Conservation (phyloP, 2,888 invertebrate genomes). For the Chrysolina haemoptera region DNA sequence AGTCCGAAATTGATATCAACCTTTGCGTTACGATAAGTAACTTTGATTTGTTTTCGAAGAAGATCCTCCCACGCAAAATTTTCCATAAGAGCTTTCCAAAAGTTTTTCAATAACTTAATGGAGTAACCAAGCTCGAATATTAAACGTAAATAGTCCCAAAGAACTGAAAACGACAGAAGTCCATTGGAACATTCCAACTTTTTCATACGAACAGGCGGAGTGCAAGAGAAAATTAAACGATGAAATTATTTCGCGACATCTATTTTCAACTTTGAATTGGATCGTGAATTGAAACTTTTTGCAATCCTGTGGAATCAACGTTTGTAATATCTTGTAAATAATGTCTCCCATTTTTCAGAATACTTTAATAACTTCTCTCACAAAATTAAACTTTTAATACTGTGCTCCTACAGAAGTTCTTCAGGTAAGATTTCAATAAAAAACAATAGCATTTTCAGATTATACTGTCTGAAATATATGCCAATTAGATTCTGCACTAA, state of each 20-base stretch:
- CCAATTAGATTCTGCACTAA: no score
- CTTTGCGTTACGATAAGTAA: background rate
- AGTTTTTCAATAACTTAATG: slow-evolving; percentile 45
- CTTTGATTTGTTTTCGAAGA: background rate
- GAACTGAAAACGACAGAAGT: slow-evolving; percentile 22
- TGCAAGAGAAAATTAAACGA: slow-evolving; percentile 23
- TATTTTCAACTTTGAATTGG: slow-evolving; percentile 13
- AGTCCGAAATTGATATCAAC: no score
- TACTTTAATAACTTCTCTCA: background rate
- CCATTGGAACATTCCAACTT: slow-evolving; percentile 23
- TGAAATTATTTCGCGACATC: slow-evolving; percentile 27
- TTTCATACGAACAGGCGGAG: slow-evolving; percentile 13
- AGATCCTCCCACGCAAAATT: slow-evolving; percentile 6
- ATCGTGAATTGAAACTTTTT: slow-evolving; percentile 18
- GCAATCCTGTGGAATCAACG: background rate
- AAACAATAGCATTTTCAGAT: no score
- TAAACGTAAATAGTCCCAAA: slow-evolving; percentile 22
- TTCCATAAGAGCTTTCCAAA: slow-evolving; percentile 29
- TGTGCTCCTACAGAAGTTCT: no score
- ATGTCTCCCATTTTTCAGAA: background rate
- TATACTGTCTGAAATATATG: no score
- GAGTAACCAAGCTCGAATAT: slow-evolving; percentile 29
- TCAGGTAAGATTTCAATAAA: no score
- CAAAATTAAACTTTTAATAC: background rate
- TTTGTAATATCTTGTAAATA: slow-evolving; percentile 5